Evolutionary conservation across 2,113 vertebrate genomes (phyloP), one percentile per base, ranked within the genome.

Genomic region (Chaenocephalus aceratus): DNA sequence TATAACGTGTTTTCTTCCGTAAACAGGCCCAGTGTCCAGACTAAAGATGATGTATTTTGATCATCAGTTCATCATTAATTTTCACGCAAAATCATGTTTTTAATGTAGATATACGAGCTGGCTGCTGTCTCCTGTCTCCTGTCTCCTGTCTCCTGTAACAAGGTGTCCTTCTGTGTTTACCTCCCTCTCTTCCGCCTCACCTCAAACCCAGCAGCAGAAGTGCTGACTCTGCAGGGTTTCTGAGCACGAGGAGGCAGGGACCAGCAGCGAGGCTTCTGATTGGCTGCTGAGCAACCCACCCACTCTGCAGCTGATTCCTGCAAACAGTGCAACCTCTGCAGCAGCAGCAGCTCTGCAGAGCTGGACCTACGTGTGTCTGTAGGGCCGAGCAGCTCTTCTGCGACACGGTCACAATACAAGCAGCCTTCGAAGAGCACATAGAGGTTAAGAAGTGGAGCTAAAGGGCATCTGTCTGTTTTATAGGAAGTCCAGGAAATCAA

Each of bases 221-320:
- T 18, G 88, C 88, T 90, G 88, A 90, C 65, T 61, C 0, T 69
- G 86, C 84, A 81, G 18, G n/a, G 36, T 41, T 41, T 41, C 36
- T 7, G 36, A 41, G 36, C 36, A 41, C 36, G 36, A 41, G 36
- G 61, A 69, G 75, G 75, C 49, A 49, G 73, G 2, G 73, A 68
- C 1, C 0, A 21, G 14, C 30, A 72, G 65, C 18, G 8, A 54
- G 60, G 46, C 5, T 65, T 53, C 23, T 45, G 82, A 92, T 89
- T 91, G 88, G 91, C 64, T n/a, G 3, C 1, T 2, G 36, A 48
- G 44, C 58, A 76, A 87, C 87, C 69, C 88, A 79, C 90, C 90
- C 87, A 79, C 3, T 15, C 18, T 3, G 53, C 18, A 74, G 57
- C 80, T 36, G 83, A 87, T 59, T 71, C 13, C 46, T 6, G 5